Base-by-base conservation (phyloP, 2,113 vertebrate species). In the Zosterops pallidus region DNA sequence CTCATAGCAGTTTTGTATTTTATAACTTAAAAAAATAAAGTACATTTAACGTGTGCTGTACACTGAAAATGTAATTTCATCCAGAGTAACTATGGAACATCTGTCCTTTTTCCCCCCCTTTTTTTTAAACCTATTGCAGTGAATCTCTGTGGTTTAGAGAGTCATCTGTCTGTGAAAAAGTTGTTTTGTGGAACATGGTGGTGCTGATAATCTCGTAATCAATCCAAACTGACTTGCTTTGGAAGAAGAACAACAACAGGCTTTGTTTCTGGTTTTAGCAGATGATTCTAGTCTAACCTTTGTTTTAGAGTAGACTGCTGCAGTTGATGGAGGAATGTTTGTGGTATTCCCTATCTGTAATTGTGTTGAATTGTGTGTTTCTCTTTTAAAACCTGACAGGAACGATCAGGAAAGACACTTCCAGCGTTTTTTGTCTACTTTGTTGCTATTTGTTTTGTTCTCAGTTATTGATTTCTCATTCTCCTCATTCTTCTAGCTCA, bases 301-400 rank as follows among this genome's bases (percentile, higher is more conserved):
- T 85, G 62, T 82, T 95, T 92, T 74, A 33, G 56, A 82, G 44
- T 39, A 67, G 17, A 19, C 16, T 4, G 22, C 33, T 68, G 47
- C 0, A 1, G 42, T 28, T 82, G 74, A 46, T 16, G 23, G 50
- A 63, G 29, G 39, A 74, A 3, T 67, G 50, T 75, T 93, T 93
- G 42, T 6, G 2, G 26, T 35, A 31, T 84, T 94, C 52, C 4
- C 4, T 37, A 2, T 76, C 29, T 71, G 35, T 64, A 23, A 23
- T 35, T 2, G 1, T 2, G 1, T 49, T 91, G 72, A 69, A 72
- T 44, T 77, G 26, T 0, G 0, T 2, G 0, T 57, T 90, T 90
- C 25, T 53, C n/a, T 77, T 67, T 64, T 28, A 63, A 75, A 70
- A 29, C 12, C n/a, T 46, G 14, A 3, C 25, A 50, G 44, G 26